Evolutionary conservation across 2,888 invertebrate genomes (phyloP).

Genomic region (Heliconius charithonia): DNA sequence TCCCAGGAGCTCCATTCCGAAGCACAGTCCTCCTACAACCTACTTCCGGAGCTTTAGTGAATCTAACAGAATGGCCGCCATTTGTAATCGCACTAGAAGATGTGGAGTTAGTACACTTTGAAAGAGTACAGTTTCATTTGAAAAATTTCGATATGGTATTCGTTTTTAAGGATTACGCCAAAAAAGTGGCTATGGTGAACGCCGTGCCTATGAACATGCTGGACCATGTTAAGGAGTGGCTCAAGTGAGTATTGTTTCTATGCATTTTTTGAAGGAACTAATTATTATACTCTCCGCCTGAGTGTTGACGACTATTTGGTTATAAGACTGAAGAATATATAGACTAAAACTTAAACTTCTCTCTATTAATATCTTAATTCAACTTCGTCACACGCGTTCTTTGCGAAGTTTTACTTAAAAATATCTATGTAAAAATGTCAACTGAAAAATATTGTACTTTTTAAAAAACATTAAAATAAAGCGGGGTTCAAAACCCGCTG

Average conservation of each 20-base stretch:
- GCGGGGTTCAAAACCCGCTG: too few relatives aligned
- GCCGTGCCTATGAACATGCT: conserved; percentile 99
- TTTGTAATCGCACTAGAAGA: conserved; percentile 99
- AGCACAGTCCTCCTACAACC: conserved; percentile 98
- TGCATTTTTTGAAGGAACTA: too few relatives aligned
- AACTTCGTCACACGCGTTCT: too few relatives aligned
- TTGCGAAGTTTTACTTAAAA: too few relatives aligned
- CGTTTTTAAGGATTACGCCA: conserved; percentile 98
- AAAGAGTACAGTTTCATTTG: conserved; percentile 98
- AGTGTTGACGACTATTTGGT: too few relatives aligned
- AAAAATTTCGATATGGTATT: conserved; percentile 99
- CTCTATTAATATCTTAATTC: too few relatives aligned
- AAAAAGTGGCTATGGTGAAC: conserved; percentile 97
- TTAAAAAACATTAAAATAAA: too few relatives aligned
- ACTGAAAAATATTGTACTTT: too few relatives aligned
- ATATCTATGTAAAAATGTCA: too few relatives aligned
- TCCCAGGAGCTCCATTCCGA: conserved; percentile 98
- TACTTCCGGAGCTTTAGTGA: conserved; percentile 98
- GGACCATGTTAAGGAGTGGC: conserved; percentile 99
- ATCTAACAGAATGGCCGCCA: conserved; percentile 99
- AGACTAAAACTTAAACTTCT: too few relatives aligned
- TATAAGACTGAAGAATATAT: too few relatives aligned
- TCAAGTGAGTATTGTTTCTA: conserved; percentile 88
- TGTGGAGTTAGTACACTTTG: conserved; percentile 99
- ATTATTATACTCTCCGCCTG: too few relatives aligned